phyloP scores from a whole-genome alignment of 2,888 invertebrate species.

The Nasonovia ribisnigri region DNA sequence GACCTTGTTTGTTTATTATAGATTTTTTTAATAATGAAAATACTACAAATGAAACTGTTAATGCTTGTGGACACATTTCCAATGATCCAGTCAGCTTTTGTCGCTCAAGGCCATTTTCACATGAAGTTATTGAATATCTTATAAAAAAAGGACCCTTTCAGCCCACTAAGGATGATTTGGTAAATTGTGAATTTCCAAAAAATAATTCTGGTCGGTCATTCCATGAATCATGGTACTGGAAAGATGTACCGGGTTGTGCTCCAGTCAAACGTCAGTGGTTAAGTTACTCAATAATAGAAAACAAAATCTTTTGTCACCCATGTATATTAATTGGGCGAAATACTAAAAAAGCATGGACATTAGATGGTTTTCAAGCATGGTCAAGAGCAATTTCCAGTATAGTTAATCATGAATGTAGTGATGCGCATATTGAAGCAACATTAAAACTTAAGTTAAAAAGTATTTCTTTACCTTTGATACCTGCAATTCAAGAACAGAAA shows the following conservation, averaged over 20 bases:
- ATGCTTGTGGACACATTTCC: not conserved
- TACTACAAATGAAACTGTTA: too few species aligned
- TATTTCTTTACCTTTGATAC: not conserved
- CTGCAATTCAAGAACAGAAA: not conserved
- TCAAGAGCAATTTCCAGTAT: not conserved
- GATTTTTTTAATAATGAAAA: too few species aligned
- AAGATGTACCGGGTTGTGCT: not conserved
- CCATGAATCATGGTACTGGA: slow-evolving; percentile 18
- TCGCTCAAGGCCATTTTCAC: not conserved
- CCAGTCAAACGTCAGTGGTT: not conserved
- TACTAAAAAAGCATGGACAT: not conserved
- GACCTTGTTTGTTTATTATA: too few species aligned
- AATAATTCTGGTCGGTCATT: slow-evolving; percentile 2
- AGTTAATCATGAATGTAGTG: slow-evolving; percentile 10
- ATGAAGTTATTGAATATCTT: not conserved
- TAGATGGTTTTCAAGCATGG: slow-evolving; percentile 10
- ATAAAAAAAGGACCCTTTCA: slow-evolving; percentile 5
- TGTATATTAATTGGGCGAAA: slow-evolving; percentile 14
- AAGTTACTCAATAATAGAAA: not conserved
- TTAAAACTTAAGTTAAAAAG: not conserved
- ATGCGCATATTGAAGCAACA: slow-evolving; percentile 5
- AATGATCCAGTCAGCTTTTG: slow-evolving; percentile 9
- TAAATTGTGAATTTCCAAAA: not conserved
- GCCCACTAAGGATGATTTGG: not conserved
- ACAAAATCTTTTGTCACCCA: not conserved